phyloP scores from a whole-genome alignment of 1,140 invertebrate genomes.

The Drosophila teissieri region DNA sequence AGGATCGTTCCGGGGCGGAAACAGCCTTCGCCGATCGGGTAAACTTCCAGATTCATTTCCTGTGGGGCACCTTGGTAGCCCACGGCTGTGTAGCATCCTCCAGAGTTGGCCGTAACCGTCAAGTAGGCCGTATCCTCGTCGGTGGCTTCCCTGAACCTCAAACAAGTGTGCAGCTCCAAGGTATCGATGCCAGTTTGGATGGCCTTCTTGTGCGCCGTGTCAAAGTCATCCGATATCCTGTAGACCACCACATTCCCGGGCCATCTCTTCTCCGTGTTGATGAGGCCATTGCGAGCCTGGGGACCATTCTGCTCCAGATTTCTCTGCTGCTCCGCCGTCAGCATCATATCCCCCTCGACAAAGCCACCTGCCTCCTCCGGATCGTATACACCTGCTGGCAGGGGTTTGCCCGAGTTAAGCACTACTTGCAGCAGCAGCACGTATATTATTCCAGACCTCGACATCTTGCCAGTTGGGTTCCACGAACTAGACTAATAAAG shows the following conservation, averaged over 20 bases:
- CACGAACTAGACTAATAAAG: slow-evolving; percentile 37
- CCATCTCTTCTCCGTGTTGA: slow-evolving; percentile 87
- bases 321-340: slow-evolving; percentile 81
- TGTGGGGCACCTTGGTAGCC: slow-evolving; percentile 86
- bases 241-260: slow-evolving; percentile 87
- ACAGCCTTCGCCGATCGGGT: slow-evolving; percentile 85
- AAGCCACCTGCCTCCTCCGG: slow-evolving; percentile 64
- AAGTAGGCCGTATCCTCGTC: slow-evolving; percentile 61
- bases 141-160: slow-evolving; percentile 59
- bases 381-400: slow-evolving; percentile 37
- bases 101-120: slow-evolving; percentile 46
- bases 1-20: slow-evolving; percentile 87
- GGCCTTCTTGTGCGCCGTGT: slow-evolving; percentile 48
- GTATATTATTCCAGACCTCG: slow-evolving; percentile 19
- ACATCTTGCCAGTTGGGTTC: slow-evolving; percentile 56
- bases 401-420: slow-evolving; percentile 22
- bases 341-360: slow-evolving; percentile 85
- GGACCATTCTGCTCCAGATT: slow-evolving; percentile 28
- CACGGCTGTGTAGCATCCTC: slow-evolving; percentile 86
- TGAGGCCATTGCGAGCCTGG: slow-evolving; percentile 86
- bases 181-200: slow-evolving; percentile 63
- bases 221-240: slow-evolving; percentile 85
- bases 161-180: slow-evolving; percentile 57
- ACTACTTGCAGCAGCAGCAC: slow-evolving; percentile 29
- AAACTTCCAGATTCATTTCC: slow-evolving; percentile 85